A percentile compares a stretch with the other conserved stretches of the same genome.
phyloP scores from a whole-genome alignment of 1,140 invertebrate genomes.

The Drosophila sproati region DNA sequence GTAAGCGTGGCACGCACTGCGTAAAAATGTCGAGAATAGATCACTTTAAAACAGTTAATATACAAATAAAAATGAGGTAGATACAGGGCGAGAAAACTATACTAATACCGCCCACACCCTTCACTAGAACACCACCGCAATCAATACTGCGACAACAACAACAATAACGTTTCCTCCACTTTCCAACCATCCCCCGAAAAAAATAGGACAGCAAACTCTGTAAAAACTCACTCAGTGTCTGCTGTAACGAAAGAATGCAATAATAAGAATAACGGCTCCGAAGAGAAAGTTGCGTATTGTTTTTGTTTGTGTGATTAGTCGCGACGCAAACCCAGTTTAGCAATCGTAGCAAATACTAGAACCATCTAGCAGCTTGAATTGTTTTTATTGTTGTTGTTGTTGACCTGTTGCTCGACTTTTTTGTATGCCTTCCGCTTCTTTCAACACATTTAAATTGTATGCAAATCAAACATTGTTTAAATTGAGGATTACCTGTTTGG shows the following conservation, averaged over 20 bases:
- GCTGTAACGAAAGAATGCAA: constrained; percentile 52
- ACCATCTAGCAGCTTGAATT: constrained; percentile 16
- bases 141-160: constrained; percentile 35
- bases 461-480: background rate
- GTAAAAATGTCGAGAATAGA: background rate
- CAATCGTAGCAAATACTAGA: constrained; percentile 16
- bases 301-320: constrained; percentile 17
- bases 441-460: constrained; percentile 36
- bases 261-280: constrained; percentile 38
- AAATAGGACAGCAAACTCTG: background rate
- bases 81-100: too few relatives aligned
- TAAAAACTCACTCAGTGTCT: constrained; percentile 6
- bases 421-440: constrained; percentile 23
- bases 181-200: constrained; percentile 36
- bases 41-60: too few relatives aligned
- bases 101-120: too few relatives aligned
- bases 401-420: constrained; percentile 64
- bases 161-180: constrained; percentile 9
- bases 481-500: constrained; percentile 37
- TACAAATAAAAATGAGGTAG: too few relatives aligned
- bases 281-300: constrained; percentile 30
- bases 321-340: constrained; percentile 32
- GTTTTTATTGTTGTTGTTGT: constrained; percentile 20
- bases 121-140: background rate
- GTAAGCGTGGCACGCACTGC: constrained; percentile 9